These are phyloP conservation scores for Eulithis prunata DNA, from an alignment of 2,888 invertebrate genomes.

Conservation along the genomic window DNA sequence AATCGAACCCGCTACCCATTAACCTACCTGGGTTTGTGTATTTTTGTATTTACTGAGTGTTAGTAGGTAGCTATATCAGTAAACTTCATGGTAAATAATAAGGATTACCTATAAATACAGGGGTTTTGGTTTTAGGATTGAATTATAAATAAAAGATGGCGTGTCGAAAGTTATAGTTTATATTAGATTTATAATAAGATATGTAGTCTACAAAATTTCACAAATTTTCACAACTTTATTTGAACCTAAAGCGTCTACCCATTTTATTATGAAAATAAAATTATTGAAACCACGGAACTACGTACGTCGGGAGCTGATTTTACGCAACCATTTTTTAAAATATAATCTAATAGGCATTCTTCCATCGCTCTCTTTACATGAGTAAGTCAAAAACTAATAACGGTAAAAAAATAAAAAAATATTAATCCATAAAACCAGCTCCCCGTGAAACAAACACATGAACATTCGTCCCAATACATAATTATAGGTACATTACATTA, in stretches of 20 bases:
- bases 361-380: conserved; percentile 74
- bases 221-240: conserved; percentile 85
- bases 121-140: conserved; percentile 3
- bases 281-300: conserved; percentile 81
- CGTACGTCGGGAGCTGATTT: conserved; percentile 76
- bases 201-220: conserved; percentile 85
- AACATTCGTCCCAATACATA: conserved; percentile 65
- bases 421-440: conserved; percentile 80
- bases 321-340: conserved; percentile 82
- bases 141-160: conserved; percentile 69
- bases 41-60: no score
- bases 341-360: conserved; percentile 84
- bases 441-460: conserved; percentile 70
- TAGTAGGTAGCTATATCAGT: no score
- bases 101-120: background rate
- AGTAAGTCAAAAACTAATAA: conserved; percentile 82
- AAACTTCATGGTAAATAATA: no score
- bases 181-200: conserved; percentile 85
- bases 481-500: conserved; percentile 58
- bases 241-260: conserved; percentile 85
- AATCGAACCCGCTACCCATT: no score
- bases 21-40: no score
- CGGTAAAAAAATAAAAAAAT: conserved; percentile 85
- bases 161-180: conserved; percentile 83
- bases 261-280: conserved; percentile 84